Evolutionary conservation across 2,888 invertebrate genomes (phyloP).

Genomic region (Trachelus tabidus): DNA sequence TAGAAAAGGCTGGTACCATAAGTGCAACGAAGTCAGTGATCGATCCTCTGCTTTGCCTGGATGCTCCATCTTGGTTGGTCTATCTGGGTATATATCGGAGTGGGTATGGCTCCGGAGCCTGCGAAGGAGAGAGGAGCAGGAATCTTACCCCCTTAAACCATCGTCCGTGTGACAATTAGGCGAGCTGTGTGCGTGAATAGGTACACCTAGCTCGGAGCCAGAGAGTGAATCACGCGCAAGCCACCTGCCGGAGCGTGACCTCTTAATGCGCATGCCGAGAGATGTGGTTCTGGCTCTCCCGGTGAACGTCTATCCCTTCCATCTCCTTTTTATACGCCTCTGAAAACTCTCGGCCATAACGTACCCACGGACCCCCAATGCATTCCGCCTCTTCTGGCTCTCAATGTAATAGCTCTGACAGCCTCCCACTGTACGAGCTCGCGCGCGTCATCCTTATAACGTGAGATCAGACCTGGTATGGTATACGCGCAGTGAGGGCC

Average conservation of each 20-base stretch:
- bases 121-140: not conserved
- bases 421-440: constrained; percentile 34
- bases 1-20: not conserved
- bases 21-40: not conserved
- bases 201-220: constrained; percentile 38
- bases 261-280: constrained; percentile 52
- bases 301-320: constrained; percentile 19
- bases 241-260: constrained; percentile 62
- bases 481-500: constrained; percentile 16
- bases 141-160: constrained; percentile 36
- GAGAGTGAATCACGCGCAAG: constrained; percentile 57
- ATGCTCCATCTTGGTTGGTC: not conserved
- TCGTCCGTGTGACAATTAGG: constrained; percentile 51
- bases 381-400: constrained; percentile 26
- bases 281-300: constrained; percentile 17
- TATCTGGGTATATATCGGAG: not conserved
- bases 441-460: constrained; percentile 23
- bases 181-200: constrained; percentile 47
- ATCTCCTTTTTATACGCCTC: constrained; percentile 18
- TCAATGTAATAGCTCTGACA: constrained; percentile 46
- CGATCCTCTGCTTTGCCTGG: not conserved
- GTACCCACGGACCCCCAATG: constrained; percentile 13
- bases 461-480: constrained; percentile 11
- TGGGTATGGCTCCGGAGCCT: not conserved
- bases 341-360: constrained; percentile 4